A percentile compares a stretch with the other conserved stretches of the same genome.
phyloP scores from a whole-genome alignment of 2,888 invertebrate species.

The Deilephila elpenor region DNA sequence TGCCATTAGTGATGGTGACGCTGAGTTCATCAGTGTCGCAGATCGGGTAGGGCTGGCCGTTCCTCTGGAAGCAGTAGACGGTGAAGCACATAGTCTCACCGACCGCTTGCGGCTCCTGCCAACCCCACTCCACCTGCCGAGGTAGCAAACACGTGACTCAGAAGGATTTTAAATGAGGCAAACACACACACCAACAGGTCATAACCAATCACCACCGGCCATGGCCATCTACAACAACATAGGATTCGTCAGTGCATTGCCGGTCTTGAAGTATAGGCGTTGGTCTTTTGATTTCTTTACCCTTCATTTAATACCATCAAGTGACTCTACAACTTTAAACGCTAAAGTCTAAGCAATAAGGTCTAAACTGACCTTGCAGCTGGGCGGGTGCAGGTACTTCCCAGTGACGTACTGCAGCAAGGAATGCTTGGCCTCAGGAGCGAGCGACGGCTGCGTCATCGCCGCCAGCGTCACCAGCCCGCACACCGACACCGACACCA shows the following conservation, averaged over 20 bases:
- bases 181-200: not conserved
- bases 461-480: constrained; percentile 95
- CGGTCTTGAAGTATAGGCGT: no score
- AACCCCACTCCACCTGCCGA: constrained; percentile 91
- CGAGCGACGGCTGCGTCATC: constrained; percentile 95
- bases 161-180: not conserved
- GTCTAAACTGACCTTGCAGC: constrained; percentile 87
- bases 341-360: not conserved
- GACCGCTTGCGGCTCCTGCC: constrained; percentile 95
- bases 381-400: constrained; percentile 94
- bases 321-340: no score
- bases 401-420: constrained; percentile 96
- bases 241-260: no score
- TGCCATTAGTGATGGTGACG: constrained; percentile 94
- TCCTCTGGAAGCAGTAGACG: constrained; percentile 95
- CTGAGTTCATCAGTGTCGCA: constrained; percentile 96
- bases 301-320: no score
- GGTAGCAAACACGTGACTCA: not conserved
- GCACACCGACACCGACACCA: constrained; percentile 94
- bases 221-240: no score
- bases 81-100: constrained; percentile 97
- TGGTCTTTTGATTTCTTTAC: no score
- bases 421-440: constrained; percentile 95
- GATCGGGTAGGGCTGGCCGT: constrained; percentile 97
- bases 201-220: no score